phyloP scores from a whole-genome alignment of 2,797 vertebrate genomes.

The Anguilla pacifica region DNA sequence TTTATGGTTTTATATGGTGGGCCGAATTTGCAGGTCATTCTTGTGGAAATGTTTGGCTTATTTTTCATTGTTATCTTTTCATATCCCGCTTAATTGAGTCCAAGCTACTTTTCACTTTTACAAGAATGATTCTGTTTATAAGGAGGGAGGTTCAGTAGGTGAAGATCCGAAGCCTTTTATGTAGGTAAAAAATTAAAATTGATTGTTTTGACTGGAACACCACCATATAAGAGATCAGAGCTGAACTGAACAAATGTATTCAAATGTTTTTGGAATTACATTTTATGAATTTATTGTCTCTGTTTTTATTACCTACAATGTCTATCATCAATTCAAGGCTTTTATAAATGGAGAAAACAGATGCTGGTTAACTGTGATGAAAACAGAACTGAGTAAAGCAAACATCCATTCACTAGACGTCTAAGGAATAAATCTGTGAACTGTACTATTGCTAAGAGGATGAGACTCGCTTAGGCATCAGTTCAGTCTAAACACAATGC shows the following conservation, averaged over 20 bases:
- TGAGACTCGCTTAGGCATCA: neutral
- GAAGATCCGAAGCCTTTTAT: slow-evolving; percentile 38
- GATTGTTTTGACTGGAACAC: slow-evolving; percentile 30
- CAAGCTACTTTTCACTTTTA: neutral
- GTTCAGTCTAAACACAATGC: neutral
- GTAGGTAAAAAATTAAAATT: slow-evolving; percentile 27
- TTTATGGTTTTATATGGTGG: slow-evolving; percentile 60
- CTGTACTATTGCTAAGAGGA: neutral
- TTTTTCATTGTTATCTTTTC: slow-evolving; percentile 38
- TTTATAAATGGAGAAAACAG: slow-evolving; percentile 5
- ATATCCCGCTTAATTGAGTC: slow-evolving; percentile 26
- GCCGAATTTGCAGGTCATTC: slow-evolving; percentile 57
- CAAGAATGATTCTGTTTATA: slow-evolving; percentile 9
- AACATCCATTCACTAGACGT: neutral
- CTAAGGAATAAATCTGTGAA: neutral
- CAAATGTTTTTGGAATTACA: neutral
- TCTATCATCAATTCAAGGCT: neutral
- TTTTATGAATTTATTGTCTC: neutral
- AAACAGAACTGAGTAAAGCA: neutral
- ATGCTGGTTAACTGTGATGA: neutral
- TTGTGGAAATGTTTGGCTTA: slow-evolving; percentile 42
- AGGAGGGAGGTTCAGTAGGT: slow-evolving; percentile 14
- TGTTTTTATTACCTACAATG: neutral
- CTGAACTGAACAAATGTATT: neutral
- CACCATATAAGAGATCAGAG: neutral